phyloP scores from a whole-genome alignment of 1,140 invertebrate species.

The Spodoptera litura region DNA sequence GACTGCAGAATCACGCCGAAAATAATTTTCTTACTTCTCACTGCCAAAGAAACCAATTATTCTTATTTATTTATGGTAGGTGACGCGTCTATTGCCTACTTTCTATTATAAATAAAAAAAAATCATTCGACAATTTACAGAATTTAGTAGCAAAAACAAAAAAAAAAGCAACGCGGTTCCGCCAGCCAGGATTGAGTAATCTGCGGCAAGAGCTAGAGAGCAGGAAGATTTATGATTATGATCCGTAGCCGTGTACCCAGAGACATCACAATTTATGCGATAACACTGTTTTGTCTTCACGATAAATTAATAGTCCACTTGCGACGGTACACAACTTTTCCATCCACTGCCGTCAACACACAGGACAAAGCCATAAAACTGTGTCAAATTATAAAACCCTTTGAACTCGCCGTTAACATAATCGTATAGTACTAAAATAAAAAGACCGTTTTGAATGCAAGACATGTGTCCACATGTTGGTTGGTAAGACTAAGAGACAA shows the following conservation, averaged over 20 bases:
- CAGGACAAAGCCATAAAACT: slow-evolving; percentile 76
- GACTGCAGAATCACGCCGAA: too few species aligned
- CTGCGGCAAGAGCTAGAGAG: slow-evolving; percentile 14
- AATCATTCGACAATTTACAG: too few species aligned
- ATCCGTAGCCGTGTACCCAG: slow-evolving; percentile 14
- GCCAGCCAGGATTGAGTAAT: slow-evolving; percentile 25
- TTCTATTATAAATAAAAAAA: too few species aligned
- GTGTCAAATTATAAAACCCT: slow-evolving; percentile 84
- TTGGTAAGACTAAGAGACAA: slow-evolving; percentile 75
- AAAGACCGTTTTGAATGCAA: slow-evolving; percentile 72
- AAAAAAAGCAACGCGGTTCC: neutral
- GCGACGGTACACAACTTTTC: slow-evolving; percentile 51
- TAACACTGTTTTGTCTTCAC: slow-evolving; percentile 58
- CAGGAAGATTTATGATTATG: slow-evolving; percentile 44
- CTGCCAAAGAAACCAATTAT: too few species aligned
- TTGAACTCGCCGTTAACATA: slow-evolving; percentile 80
- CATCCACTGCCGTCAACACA: slow-evolving; percentile 67
- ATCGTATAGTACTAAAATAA: slow-evolving; percentile 68
- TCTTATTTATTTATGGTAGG: too few species aligned
- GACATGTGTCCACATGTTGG: slow-evolving; percentile 82
- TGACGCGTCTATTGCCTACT: too few species aligned
- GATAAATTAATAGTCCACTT: slow-evolving; percentile 68
- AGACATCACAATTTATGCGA: slow-evolving; percentile 43
- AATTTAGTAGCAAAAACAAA: neutral
- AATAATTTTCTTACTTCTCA: too few species aligned